phyloP scores from a whole-genome alignment of 2,888 invertebrate species.

The Epinotia nisella region DNA sequence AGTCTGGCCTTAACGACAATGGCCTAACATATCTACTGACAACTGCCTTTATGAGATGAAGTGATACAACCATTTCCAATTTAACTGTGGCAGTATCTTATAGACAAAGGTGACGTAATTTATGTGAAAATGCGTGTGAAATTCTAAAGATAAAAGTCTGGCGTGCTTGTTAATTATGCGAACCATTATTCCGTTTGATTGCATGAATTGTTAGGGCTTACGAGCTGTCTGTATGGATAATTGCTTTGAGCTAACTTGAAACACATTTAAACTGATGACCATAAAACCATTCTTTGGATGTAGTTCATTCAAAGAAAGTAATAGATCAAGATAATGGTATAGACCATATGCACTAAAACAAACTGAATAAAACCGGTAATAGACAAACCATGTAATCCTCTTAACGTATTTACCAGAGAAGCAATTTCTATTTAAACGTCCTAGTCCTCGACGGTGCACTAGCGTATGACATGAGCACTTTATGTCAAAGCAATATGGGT shows the following conservation, averaged over 20 bases:
- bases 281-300: not conserved
- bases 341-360: too few species aligned
- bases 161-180: conserved; percentile 25
- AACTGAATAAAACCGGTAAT: not conserved
- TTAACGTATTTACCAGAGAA: not conserved
- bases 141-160: conserved; percentile 27
- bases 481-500: too few species aligned
- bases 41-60: conserved; percentile 38
- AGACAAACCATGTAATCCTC: not conserved
- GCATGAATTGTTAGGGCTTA: conserved; percentile 21
- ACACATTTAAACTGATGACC: not conserved
- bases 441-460: too few species aligned
- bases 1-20: conserved; percentile 40
- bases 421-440: not conserved
- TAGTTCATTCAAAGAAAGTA: not conserved
- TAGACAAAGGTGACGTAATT: conserved; percentile 37
- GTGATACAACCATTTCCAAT: conserved; percentile 42
- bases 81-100: conserved; percentile 39
- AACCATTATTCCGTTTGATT: conserved; percentile 36
- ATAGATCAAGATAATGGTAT: not conserved
- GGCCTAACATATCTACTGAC: conserved; percentile 30
- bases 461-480: too few species aligned
- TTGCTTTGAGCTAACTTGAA: conserved; percentile 7
- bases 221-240: conserved; percentile 26
- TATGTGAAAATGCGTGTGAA: conserved; percentile 39